These are phyloP conservation scores for Crotophaga sulcirostris DNA, from an alignment of 2,113 vertebrate genomes.

Conservation along the genomic window DNA sequence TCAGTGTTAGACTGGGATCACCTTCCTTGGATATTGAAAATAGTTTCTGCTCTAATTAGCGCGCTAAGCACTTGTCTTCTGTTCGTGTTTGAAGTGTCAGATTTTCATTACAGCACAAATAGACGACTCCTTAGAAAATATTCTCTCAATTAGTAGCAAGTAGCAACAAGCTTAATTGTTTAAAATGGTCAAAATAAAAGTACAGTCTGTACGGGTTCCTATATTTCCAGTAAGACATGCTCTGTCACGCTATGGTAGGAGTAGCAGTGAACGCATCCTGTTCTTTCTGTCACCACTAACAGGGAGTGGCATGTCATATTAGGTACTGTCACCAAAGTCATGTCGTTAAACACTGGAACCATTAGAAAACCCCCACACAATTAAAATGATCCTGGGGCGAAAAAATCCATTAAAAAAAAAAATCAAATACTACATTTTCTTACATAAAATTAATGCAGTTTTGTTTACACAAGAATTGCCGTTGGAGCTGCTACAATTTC, in stretches of 20 bases:
- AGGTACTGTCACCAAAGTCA: background rate
- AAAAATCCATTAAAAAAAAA: background rate
- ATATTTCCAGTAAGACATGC: background rate
- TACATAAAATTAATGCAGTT: background rate
- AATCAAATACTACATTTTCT: background rate
- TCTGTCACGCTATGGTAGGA: background rate
- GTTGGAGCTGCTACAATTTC: background rate
- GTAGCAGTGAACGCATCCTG: background rate
- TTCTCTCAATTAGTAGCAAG: background rate
- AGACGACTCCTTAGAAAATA: background rate
- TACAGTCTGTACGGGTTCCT: background rate
- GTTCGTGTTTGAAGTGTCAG: background rate
- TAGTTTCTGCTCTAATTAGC: conserved; percentile 9
- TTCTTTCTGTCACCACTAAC: background rate
- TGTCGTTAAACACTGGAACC: background rate
- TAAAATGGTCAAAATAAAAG: background rate
- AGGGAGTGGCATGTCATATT: background rate
- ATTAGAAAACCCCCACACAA: background rate
- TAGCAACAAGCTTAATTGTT: background rate
- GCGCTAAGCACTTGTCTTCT: background rate
- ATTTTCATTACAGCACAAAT: background rate
- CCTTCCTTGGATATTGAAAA: background rate
- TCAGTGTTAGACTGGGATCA: background rate
- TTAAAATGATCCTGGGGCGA: background rate
- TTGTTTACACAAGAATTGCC: background rate